Evolutionary conservation across 2,113 vertebrate genomes (phyloP).

Genomic region (Dermatemys mawii): DNA sequence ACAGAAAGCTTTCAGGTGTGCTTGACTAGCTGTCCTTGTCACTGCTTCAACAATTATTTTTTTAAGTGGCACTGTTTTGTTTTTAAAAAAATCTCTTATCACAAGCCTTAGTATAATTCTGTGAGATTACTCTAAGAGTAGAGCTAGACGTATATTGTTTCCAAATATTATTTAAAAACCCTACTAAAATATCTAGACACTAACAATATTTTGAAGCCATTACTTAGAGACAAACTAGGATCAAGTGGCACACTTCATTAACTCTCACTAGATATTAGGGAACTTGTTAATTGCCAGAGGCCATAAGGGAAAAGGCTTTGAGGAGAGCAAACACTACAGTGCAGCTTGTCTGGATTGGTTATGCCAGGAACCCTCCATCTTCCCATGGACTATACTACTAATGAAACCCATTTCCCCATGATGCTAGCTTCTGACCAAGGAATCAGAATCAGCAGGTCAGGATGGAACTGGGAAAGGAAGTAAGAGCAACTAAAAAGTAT

Average conservation of each 20-base stretch:
- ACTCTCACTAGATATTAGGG: background rate
- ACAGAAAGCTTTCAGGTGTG: background rate
- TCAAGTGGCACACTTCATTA: background rate
- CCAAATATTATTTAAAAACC: background rate
- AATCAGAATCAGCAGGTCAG: background rate
- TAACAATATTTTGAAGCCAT: background rate
- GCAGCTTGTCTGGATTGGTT: background rate
- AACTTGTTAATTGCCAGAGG: background rate
- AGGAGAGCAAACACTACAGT: background rate
- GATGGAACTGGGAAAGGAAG: background rate
- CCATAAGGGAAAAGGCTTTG: background rate
- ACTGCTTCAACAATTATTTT: background rate
- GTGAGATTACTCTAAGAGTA: background rate
- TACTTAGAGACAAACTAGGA: background rate
- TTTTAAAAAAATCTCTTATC: background rate
- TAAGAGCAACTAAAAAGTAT: background rate
- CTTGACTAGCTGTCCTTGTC: background rate
- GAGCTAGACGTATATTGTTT: background rate
- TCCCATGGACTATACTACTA: background rate
- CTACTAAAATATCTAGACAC: background rate
- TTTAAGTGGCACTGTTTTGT: background rate
- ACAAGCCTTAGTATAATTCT: background rate
- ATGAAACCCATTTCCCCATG: background rate
- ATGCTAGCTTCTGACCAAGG: background rate
- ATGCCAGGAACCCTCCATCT: background rate